Conservation (phyloP, 1,140 invertebrate species). For the Drosophila pseudoobscura region DNA sequence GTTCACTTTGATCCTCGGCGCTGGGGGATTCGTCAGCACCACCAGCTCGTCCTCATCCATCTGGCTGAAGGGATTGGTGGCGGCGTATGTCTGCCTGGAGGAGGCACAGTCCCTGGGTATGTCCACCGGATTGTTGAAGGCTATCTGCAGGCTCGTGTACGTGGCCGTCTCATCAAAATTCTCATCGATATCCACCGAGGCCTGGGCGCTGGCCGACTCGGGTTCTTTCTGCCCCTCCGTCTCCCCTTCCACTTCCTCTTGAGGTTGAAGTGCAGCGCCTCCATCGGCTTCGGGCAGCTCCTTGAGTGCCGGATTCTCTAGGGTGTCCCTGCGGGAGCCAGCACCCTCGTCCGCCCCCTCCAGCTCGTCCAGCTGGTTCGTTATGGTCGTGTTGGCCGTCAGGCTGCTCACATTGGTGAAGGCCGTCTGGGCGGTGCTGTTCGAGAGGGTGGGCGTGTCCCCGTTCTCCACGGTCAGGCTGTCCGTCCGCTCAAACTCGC, state of each 20-base stretch:
- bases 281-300: constrained; percentile 58
- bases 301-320: constrained; percentile 72
- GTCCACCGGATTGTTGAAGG: constrained; percentile 91
- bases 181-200: constrained; percentile 85
- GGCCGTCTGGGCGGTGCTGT: constrained; percentile 65
- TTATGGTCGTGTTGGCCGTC: constrained; percentile 74
- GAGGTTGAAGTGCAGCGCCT: too few species aligned
- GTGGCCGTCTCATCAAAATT: constrained; percentile 89
- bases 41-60: constrained; percentile 67
- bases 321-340: constrained; percentile 84
- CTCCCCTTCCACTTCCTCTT: too few species aligned
- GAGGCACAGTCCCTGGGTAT: constrained; percentile 42
- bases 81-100: constrained; percentile 32
- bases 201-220: constrained; percentile 62
- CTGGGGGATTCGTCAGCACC: constrained; percentile 81
- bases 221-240: constrained; percentile 18
- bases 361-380: constrained; percentile 79
- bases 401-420: constrained; percentile 70
- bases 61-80: constrained; percentile 62
- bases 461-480: constrained; percentile 78
- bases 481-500: constrained; percentile 76
- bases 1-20: constrained; percentile 82
- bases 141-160: constrained; percentile 92
- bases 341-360: constrained; percentile 86
- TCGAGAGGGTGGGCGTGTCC: constrained; percentile 54